phyloP scores from a whole-genome alignment of 2,797 vertebrate genomes.

The Ptychobarbus kaznakovi region DNA sequence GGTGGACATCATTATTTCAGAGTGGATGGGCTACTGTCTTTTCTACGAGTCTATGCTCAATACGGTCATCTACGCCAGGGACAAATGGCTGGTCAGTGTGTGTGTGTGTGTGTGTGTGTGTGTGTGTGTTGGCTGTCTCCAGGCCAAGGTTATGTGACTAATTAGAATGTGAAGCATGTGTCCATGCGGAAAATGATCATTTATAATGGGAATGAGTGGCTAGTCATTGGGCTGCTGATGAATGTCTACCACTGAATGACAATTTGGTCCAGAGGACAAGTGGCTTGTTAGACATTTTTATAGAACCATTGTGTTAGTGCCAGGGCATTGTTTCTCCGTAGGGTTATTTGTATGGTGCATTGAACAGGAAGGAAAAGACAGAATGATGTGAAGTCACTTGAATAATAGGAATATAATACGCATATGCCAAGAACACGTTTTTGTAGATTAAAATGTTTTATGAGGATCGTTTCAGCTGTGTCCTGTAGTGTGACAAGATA shows the following conservation, averaged over 20 bases:
- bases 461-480: neutral
- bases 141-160: constrained; percentile 30
- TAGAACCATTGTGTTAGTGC: constrained; percentile 29
- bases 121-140: constrained; percentile 10
- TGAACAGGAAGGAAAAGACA: constrained; percentile 21
- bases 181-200: constrained; percentile 18
- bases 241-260: constrained; percentile 64
- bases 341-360: neutral
- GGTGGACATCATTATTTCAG: constrained; percentile 96
- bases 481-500: neutral
- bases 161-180: constrained; percentile 44
- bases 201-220: constrained; percentile 51
- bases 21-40: constrained; percentile 99
- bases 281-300: constrained; percentile 80
- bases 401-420: constrained; percentile 2
- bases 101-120: constrained; percentile 31
- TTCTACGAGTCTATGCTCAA: constrained; percentile 99
- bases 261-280: constrained; percentile 77
- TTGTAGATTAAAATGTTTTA: constrained; percentile 5
- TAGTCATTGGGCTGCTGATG: constrained; percentile 60
- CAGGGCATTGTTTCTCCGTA: constrained; percentile 3
- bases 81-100: constrained; percentile 93
- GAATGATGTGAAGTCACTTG: constrained; percentile 12
- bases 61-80: constrained; percentile 95
- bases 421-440: neutral